Conservation (phyloP, 2,797 vertebrate species). For the Fistularia tabacaria region DNA sequence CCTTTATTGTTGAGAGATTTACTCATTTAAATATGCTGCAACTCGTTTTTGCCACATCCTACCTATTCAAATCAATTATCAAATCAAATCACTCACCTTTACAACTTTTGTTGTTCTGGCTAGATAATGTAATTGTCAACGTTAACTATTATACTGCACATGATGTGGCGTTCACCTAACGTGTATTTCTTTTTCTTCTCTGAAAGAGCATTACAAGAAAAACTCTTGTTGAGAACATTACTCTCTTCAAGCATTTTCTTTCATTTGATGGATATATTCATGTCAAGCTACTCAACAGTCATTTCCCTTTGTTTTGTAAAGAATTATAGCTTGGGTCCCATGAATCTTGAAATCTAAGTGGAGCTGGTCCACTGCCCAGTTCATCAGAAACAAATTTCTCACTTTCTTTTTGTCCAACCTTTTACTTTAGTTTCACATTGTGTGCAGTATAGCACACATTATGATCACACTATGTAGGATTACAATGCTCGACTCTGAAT, state of each 20-base stretch:
- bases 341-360: slow-evolving; percentile 28
- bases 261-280: too few relatives aligned
- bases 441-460: slow-evolving; percentile 39
- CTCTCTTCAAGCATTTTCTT: too few relatives aligned
- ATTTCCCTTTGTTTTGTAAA: too few relatives aligned
- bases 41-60: too few relatives aligned
- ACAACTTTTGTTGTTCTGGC: background rate
- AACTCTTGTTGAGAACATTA: too few relatives aligned
- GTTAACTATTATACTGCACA: background rate
- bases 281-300: too few relatives aligned
- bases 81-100: background rate
- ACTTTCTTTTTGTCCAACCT: slow-evolving; percentile 40
- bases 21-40: too few relatives aligned
- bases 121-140: too few relatives aligned
- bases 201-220: too few relatives aligned
- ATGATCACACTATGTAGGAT: slow-evolving; percentile 64
- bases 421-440: slow-evolving; percentile 57
- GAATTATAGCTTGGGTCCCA: too few relatives aligned
- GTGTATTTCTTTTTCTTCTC: too few relatives aligned
- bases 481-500: slow-evolving; percentile 65
- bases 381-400: slow-evolving; percentile 33
- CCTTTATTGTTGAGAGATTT: background rate
- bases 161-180: background rate
- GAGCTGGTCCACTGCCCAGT: slow-evolving; percentile 31
- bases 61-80: background rate